These are phyloP conservation scores for Lepidochrysops patricia DNA, from an alignment of 2,888 invertebrate genomes.

Conservation along the genomic window DNA sequence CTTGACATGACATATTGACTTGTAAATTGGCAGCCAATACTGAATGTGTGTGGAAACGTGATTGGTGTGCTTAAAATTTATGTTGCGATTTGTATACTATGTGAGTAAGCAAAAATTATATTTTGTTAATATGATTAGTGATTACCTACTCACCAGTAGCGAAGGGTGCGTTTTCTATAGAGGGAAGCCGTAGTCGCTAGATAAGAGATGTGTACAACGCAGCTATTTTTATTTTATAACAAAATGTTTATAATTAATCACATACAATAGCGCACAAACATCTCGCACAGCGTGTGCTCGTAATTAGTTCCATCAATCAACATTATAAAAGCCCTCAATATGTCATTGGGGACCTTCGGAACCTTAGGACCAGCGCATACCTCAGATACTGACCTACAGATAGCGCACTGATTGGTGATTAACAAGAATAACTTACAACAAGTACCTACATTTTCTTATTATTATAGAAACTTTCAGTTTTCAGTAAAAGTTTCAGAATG, in stretches of 20 bases:
- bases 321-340: neutral
- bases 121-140: neutral
- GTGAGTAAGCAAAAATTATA: neutral
- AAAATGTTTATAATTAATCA: neutral
- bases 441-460: no score
- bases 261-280: neutral
- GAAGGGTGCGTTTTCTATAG: no score
- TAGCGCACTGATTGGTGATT: no score
- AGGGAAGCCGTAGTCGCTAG: no score
- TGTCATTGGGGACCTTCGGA: conserved; percentile 5
- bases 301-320: conserved; percentile 10
- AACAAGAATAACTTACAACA: no score
- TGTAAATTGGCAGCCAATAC: conserved; percentile 17
- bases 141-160: neutral
- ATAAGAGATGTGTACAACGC: no score
- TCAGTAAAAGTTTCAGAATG: no score
- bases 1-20: conserved; percentile 18
- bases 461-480: no score
- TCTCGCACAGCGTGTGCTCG: neutral
- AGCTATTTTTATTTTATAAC: neutral
- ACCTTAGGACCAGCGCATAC: neutral
- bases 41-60: neutral
- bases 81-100: neutral
- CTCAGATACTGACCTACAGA: neutral
- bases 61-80: neutral